These are phyloP conservation scores for Papilio machaon DNA, from an alignment of 1,140 invertebrate genomes.

Conservation along the genomic window DNA sequence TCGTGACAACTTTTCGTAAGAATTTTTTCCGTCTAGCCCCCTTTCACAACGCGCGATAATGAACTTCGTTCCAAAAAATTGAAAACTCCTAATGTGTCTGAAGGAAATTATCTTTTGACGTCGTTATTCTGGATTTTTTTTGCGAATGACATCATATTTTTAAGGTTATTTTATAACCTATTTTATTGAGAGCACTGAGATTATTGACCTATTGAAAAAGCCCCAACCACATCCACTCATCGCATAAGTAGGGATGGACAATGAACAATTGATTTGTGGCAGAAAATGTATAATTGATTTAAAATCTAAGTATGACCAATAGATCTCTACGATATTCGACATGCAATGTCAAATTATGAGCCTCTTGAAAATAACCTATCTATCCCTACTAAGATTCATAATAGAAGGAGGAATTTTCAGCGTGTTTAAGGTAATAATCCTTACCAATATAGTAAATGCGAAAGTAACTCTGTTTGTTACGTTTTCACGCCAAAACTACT, in stretches of 20 bases:
- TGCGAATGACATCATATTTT: background rate
- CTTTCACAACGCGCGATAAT: too few relatives aligned
- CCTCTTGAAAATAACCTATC: background rate
- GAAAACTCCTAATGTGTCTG: too few relatives aligned
- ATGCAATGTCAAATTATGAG: background rate
- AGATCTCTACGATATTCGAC: background rate
- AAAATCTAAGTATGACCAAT: background rate
- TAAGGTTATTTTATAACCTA: background rate
- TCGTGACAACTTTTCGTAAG: too few relatives aligned
- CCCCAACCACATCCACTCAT: background rate
- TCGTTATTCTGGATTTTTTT: background rate
- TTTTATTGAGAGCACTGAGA: background rate
- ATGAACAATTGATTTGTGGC: background rate
- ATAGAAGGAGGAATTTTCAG: background rate
- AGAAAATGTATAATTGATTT: background rate
- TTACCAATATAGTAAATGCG: too few relatives aligned
- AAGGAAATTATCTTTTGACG: background rate
- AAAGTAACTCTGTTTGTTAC: too few relatives aligned
- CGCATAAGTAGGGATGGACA: background rate
- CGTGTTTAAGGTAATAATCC: background rate
- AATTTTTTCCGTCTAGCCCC: too few relatives aligned
- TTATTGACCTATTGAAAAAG: slow-evolving; percentile 11
- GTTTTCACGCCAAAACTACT: too few relatives aligned
- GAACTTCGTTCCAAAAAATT: too few relatives aligned
- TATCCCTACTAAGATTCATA: too few relatives aligned